Percentiles rank a stretch among this genome's conserved stretches.
Conservation (phyloP, 2,113 vertebrate species). For the Phylloscopus trochilus region DNA sequence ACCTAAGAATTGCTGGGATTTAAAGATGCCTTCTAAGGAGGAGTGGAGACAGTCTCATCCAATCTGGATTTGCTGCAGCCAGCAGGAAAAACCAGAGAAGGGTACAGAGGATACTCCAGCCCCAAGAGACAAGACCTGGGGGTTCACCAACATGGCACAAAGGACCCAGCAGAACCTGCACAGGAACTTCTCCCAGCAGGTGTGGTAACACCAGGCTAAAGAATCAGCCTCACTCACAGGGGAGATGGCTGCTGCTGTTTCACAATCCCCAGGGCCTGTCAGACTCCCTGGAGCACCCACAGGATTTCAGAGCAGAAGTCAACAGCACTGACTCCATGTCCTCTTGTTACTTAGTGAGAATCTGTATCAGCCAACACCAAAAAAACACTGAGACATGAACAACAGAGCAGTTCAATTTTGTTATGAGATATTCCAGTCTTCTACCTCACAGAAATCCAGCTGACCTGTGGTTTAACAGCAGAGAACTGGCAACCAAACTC, state of each 20-base stretch:
- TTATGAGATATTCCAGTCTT: neutral
- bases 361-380: neutral
- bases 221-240: neutral
- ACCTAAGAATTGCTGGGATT: neutral
- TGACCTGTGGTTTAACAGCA: neutral
- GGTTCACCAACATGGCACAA: rapidly evolving
- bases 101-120: neutral
- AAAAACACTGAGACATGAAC: neutral
- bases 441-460: neutral
- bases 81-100: neutral
- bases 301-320: neutral
- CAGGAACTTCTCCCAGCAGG: neutral
- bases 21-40: neutral
- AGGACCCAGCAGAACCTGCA: neutral
- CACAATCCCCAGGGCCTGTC: neutral
- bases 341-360: neutral
- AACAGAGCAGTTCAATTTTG: neutral
- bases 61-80: neutral
- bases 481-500: neutral
- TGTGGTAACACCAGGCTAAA: neutral
- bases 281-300: neutral
- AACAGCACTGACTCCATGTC: neutral
- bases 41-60: neutral
- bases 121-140: neutral
- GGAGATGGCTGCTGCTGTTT: neutral